Conservation (phyloP, 2,113 vertebrate species). For the Tragelaphus strepsiceros region DNA sequence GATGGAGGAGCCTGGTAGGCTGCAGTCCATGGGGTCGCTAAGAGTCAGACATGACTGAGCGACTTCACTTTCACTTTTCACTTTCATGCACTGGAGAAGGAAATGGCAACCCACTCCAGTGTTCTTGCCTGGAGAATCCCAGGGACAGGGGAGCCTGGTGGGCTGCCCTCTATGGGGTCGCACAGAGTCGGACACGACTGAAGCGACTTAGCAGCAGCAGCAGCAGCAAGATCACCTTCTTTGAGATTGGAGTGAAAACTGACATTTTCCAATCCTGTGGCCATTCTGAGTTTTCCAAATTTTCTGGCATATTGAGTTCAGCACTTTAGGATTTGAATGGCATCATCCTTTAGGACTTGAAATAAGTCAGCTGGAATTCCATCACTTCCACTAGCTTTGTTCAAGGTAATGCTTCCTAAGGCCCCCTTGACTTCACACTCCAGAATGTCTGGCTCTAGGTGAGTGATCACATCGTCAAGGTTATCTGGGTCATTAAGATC, state of each 20-base stretch:
- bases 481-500: not conserved
- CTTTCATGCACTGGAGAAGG: too few relatives aligned
- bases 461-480: not conserved
- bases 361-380: not conserved
- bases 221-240: not conserved
- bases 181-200: too few relatives aligned
- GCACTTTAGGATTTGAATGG: not conserved
- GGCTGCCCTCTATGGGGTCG: too few relatives aligned
- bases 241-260: not conserved
- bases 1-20: too few relatives aligned
- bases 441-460: not conserved
- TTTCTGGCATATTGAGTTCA: not conserved
- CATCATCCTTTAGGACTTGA: not conserved
- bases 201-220: too few relatives aligned
- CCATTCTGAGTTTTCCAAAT: not conserved
- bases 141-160: too few relatives aligned
- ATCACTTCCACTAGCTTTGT: not conserved
- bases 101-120: too few relatives aligned
- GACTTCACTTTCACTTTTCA: too few relatives aligned
- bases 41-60: too few relatives aligned
- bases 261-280: not conserved
- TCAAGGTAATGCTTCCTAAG: not conserved
- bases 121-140: too few relatives aligned
- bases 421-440: not conserved
- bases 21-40: too few relatives aligned